Conservation (phyloP, 2,797 vertebrate genomes). For the Phalloptychus januarius region DNA sequence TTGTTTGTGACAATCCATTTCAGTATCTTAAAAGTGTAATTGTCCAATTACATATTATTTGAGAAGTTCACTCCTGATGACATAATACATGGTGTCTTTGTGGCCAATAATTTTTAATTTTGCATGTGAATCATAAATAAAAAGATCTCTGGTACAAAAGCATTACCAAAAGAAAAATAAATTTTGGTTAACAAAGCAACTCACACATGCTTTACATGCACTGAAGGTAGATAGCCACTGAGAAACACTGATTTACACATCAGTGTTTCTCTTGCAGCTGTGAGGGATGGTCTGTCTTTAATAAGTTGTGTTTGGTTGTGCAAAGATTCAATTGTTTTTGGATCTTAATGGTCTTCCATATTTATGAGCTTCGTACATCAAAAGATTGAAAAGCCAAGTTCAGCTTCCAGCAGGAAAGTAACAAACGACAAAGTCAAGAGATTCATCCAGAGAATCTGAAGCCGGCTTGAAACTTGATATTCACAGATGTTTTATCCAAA, state of each 20-base stretch:
- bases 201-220: not conserved
- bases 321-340: not conserved
- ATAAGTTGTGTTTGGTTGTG: not conserved
- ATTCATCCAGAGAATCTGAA: no score
- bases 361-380: not conserved
- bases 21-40: not conserved
- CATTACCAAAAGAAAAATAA: not conserved
- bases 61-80: not conserved
- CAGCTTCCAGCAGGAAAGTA: no score
- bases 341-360: not conserved
- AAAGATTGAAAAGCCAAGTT: no score
- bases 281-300: not conserved
- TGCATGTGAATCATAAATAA: not conserved
- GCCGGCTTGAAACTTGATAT: no score
- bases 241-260: not conserved
- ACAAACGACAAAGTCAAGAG: no score
- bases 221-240: not conserved
- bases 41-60: not conserved
- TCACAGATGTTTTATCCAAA: no score
- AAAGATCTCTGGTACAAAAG: not conserved
- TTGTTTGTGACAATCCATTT: not conserved
- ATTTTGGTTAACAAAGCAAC: not conserved
- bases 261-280: not conserved
- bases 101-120: not conserved
- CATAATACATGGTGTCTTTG: not conserved